Evolutionary conservation across 2,113 vertebrate genomes (phyloP).

Genomic region (Puffinus mauretanicus): DNA sequence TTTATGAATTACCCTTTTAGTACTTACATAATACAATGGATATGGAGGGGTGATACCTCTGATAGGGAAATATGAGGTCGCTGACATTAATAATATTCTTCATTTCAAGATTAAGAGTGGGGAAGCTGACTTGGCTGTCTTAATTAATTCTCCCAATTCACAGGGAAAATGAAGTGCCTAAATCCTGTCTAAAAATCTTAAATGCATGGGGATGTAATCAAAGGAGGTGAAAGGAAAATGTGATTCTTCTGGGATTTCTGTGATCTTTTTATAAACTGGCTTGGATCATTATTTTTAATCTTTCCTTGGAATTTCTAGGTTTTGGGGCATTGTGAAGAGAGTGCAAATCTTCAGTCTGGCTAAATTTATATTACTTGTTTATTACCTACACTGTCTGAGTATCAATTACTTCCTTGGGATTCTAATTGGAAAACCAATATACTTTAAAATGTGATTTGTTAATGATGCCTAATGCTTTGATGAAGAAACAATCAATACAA

Average conservation of each 20-base stretch:
- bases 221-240: neutral
- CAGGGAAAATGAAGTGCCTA: neutral
- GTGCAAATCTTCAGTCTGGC: neutral
- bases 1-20: neutral
- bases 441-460: neutral
- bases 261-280: neutral
- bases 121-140: neutral
- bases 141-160: neutral
- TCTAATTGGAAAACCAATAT: neutral
- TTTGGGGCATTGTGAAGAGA: neutral
- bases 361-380: neutral
- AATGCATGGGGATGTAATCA: neutral
- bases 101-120: neutral
- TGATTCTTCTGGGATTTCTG: neutral
- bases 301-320: neutral
- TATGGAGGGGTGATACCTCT: neutral
- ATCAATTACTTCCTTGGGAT: neutral
- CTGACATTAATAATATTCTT: neutral
- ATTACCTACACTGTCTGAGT: neutral
- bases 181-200: neutral
- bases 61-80: neutral
- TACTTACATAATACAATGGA: neutral
- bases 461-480: neutral
- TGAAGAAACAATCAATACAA: neutral
- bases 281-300: neutral